Evolutionary conservation across 2,113 vertebrate genomes (phyloP).

Genomic region (Vidua chalybeata): DNA sequence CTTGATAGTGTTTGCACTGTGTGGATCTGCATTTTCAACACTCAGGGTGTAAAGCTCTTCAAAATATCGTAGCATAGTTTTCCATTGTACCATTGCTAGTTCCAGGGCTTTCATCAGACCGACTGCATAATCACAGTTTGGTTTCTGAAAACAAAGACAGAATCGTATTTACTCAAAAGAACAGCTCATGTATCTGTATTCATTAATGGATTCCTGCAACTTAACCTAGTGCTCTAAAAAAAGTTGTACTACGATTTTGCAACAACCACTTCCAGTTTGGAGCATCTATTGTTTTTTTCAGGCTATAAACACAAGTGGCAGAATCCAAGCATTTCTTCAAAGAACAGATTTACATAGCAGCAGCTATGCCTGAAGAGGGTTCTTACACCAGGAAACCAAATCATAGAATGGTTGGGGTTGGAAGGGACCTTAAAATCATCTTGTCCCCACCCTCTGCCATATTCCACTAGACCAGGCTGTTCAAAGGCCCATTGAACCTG

Average conservation of each 20-base stretch:
- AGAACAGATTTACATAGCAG: neutral
- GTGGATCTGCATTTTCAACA: conserved; percentile 71
- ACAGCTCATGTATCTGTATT: neutral
- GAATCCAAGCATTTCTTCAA: neutral
- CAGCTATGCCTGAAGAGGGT: neutral
- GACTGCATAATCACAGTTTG: conserved; percentile 65
- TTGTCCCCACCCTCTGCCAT: neutral
- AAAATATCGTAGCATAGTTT: conserved; percentile 70
- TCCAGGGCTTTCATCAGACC: conserved; percentile 74
- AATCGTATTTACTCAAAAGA: neutral
- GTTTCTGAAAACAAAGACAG: conserved; percentile 68
- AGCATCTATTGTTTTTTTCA: neutral
- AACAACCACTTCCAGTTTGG: neutral
- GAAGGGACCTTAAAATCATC: neutral
- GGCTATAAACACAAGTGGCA: neutral
- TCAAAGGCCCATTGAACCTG: neutral
- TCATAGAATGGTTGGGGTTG: neutral
- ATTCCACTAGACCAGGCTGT: neutral
- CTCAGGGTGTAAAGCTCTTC: conserved; percentile 75
- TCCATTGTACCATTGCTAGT: conserved; percentile 73
- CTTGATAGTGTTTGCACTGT: conserved; percentile 73
- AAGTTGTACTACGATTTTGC: neutral
- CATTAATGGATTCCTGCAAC: neutral
- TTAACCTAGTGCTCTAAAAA: neutral
- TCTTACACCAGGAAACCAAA: neutral